phyloP scores from a whole-genome alignment of 1,140 invertebrate genomes.

The Bombus balteatus region DNA sequence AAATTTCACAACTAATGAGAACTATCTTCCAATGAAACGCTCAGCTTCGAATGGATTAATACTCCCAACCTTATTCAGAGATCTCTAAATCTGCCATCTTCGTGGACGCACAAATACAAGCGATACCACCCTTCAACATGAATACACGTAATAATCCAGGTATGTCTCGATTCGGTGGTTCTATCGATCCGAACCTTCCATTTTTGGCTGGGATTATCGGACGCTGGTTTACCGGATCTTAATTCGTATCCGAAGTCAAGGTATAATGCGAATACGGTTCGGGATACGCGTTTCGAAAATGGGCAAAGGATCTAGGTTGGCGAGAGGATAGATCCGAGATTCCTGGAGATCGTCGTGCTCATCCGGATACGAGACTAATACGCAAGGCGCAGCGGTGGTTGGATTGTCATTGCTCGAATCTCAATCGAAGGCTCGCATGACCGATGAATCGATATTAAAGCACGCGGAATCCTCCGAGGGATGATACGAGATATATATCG shows the following conservation, averaged over 20 bases:
- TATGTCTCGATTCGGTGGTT: not conserved
- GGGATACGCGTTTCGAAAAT: conserved; percentile 30
- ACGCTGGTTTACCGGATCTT: conserved; percentile 52
- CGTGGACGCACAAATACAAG: not conserved
- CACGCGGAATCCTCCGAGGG: conserved; percentile 16
- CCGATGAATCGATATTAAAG: conserved; percentile 46
- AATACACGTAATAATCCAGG: conserved; percentile 23
- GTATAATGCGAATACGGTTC: conserved; percentile 37
- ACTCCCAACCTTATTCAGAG: not conserved
- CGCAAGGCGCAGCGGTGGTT: conserved; percentile 28
- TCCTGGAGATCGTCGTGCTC: conserved; percentile 33
- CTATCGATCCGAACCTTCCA: conserved; percentile 40
- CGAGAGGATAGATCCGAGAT: conserved; percentile 25
- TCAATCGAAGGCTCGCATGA: conserved; percentile 37
- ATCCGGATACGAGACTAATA: conserved; percentile 26
- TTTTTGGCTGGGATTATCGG: conserved; percentile 53
- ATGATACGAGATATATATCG: not conserved
- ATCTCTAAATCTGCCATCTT: not conserved
- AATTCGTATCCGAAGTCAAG: conserved; percentile 51
- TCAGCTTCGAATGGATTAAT: not conserved
- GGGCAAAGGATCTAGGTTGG: conserved; percentile 17
- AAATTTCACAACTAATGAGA: no score
- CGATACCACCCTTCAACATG: not conserved
- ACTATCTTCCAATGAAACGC: no score
- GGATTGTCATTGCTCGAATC: conserved; percentile 56